These are phyloP conservation scores for Bambusicola thoracicus DNA, from an alignment of 2,113 vertebrate species.

Conservation along the genomic window DNA sequence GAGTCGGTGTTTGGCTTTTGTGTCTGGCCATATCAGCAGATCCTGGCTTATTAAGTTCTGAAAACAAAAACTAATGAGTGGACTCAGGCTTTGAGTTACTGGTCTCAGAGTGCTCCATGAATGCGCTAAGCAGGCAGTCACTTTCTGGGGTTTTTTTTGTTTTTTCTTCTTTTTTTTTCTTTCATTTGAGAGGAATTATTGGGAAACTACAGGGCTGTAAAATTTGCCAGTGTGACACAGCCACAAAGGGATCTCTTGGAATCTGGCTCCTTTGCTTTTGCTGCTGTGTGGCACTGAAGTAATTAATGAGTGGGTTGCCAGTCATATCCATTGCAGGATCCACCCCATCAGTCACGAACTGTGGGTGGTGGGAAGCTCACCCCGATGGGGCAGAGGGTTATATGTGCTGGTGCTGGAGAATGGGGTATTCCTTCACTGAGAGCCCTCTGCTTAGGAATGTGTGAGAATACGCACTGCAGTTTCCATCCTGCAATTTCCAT, in stretches of 20 bases:
- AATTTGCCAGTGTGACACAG: neutral
- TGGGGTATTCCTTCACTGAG: conserved; percentile 32
- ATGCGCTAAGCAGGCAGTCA: neutral
- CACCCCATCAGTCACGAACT: neutral
- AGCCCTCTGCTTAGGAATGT: conserved; percentile 18
- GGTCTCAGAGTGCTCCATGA: neutral
- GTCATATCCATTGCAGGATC: neutral
- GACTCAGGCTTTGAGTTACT: neutral
- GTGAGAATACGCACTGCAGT: neutral
- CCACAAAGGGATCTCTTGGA: neutral
- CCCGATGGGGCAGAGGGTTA: conserved; percentile 17
- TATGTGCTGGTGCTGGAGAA: conserved; percentile 27
- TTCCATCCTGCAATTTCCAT: neutral
- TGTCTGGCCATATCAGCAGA: neutral
- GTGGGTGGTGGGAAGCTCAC: conserved; percentile 43
- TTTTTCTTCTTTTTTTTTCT: neutral
- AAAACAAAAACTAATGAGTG: neutral
- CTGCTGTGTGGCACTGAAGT: neutral
- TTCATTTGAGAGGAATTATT: neutral
- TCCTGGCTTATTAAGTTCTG: neutral
- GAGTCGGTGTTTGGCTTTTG: neutral
- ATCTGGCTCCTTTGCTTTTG: neutral
- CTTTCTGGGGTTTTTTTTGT: too few relatives aligned
- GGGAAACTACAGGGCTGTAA: neutral
- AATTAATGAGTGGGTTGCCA: neutral